A percentile compares a stretch with the other conserved stretches of the same genome.
These are phyloP conservation scores for Brienomyrus longianalis DNA, from an alignment of 2,113 vertebrate species.

Conservation along the genomic window DNA sequence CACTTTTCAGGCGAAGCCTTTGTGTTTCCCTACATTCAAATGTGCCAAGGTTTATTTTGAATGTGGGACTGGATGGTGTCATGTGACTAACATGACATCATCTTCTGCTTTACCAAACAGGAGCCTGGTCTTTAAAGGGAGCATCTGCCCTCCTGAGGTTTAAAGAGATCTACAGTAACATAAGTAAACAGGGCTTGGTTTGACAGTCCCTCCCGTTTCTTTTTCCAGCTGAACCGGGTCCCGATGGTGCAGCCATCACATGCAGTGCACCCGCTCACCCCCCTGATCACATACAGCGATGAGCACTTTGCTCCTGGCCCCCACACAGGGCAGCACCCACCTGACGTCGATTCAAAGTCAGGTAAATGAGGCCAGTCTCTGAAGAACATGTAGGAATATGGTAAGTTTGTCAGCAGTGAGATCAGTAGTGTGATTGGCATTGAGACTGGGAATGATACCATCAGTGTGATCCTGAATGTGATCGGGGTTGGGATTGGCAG, in stretches of 20 bases:
- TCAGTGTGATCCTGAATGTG: too few species aligned
- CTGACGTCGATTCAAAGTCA: conserved; percentile 87
- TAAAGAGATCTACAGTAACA: background rate
- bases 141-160: background rate
- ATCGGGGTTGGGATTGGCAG: too few species aligned
- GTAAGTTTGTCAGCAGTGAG: background rate
- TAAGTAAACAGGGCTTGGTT: background rate
- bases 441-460: background rate
- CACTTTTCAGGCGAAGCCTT: background rate
- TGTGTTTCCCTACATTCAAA: background rate
- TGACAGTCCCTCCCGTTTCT: background rate
- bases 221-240: conserved; percentile 93
- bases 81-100: background rate
- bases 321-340: conserved; percentile 85
- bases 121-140: background rate
- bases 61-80: background rate
- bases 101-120: background rate
- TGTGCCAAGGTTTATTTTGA: background rate
- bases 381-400: background rate
- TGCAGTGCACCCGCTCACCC: conserved; percentile 94
- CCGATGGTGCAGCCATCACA: conserved; percentile 98
- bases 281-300: conserved; percentile 97
- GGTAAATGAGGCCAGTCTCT: conserved; percentile 56
- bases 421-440: background rate
- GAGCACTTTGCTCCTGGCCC: conserved; percentile 96